Base-by-base conservation (phyloP, 2,797 vertebrate genomes). In the Lycodopsis pacificus region DNA sequence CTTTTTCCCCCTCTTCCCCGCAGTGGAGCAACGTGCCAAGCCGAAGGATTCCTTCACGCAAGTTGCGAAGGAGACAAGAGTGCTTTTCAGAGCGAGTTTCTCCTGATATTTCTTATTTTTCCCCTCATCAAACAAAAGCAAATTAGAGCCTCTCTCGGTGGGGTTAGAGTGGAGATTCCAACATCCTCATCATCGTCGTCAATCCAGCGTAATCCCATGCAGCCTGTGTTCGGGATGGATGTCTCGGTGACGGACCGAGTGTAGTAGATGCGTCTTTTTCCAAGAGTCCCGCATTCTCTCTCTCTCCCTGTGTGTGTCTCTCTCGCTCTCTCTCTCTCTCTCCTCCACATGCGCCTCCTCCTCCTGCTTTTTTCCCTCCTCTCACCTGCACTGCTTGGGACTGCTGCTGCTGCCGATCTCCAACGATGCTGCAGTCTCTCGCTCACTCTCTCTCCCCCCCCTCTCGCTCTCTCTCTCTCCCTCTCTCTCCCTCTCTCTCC, bases 381-480 rank as follows among this genome's bases (percentile, higher is more conserved):
- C 96, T 96, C 95, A 97, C 97, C 98, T 98, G 97, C 96, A 95
- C 97, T 96, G 96, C 96, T 94, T 93, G 95, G 95, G 96, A 92
- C 90, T 86, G 84, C 89, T 92, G 93, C 90, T 95, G 83, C 88
- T 95, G 93, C 94, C 94, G 94, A 94, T 96, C 96, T 94, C 93
- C 94, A 95, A 96, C 96, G 96, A 97, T 97, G 97, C 97, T 97
- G 97, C 97, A 97, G 97, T 96, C 93, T 95, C 94, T 92, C 94
- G 88, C 94, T 57, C 66, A 65, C 66, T 54, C 66, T 73, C 67
- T 65, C 65, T 76, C 76, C 56, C 71, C 48, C 71, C 64, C 71
- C 76, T 74, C 71, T 64, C 76, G 76, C 83, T 67, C 79, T 67
- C 73, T 73, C 71, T 61, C 77, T 77, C 62, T 49, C 71, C 64